These are phyloP conservation scores for Hyperopisus bebe DNA, from an alignment of 2,113 vertebrate genomes.

Conservation along the genomic window DNA sequence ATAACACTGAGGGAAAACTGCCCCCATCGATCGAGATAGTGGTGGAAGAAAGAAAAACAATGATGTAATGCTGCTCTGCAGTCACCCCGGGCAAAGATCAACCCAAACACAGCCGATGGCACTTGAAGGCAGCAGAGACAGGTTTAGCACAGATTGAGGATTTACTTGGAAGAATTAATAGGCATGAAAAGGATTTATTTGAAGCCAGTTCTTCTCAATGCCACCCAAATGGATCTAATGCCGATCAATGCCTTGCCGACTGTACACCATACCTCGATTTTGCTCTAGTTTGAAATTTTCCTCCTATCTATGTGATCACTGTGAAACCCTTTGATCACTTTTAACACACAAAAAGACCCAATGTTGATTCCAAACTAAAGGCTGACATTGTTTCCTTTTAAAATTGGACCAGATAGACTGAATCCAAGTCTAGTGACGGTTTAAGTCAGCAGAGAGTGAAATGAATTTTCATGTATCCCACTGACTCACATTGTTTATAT, in stretches of 20 bases:
- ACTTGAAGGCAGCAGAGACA: conserved; percentile 54
- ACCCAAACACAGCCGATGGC: conserved; percentile 56
- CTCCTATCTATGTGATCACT: not conserved
- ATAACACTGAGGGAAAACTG: conserved; percentile 51
- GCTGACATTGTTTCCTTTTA: not conserved
- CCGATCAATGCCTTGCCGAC: not conserved
- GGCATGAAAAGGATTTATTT: not conserved
- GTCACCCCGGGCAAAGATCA: conserved; percentile 40
- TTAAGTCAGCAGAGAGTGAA: not conserved
- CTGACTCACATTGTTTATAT: not conserved
- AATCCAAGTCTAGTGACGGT: not conserved
- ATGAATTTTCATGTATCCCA: not conserved
- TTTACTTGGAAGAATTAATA: not conserved
- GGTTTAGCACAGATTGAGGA: conserved; percentile 44
- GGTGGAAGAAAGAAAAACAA: conserved; percentile 10
- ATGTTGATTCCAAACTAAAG: not conserved
- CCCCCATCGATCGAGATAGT: conserved; percentile 27
- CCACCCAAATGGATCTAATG: not conserved
- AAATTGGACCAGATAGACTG: not conserved
- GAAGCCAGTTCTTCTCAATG: not conserved
- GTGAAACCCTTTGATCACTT: not conserved
- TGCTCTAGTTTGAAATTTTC: not conserved
- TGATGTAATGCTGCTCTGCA: conserved; percentile 27
- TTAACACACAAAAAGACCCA: not conserved
- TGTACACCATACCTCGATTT: not conserved